These are phyloP conservation scores for Laupala kohalensis DNA, from an alignment of 1,140 invertebrate species.

Conservation along the genomic window DNA sequence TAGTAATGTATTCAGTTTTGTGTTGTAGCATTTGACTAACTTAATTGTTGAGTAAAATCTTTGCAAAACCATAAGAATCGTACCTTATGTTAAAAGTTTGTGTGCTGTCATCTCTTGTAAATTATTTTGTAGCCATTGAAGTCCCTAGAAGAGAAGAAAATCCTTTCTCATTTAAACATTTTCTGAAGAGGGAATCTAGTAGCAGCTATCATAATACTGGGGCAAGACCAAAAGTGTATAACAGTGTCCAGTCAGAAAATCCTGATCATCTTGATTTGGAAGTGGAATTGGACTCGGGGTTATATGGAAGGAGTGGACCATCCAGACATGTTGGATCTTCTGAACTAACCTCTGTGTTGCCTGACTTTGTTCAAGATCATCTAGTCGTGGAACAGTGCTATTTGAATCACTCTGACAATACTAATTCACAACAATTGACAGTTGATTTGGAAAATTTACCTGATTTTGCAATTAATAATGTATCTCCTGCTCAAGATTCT, in stretches of 20 bases:
- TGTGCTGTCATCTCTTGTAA: no score
- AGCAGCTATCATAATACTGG: slow-evolving; percentile 35
- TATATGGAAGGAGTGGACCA: slow-evolving; percentile 1
- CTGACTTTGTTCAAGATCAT: slow-evolving; percentile 47
- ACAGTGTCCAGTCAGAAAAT: slow-evolving; percentile 7
- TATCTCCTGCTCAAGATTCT: not conserved
- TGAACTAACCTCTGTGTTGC: slow-evolving; percentile 34
- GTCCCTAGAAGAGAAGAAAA: slow-evolving; percentile 47
- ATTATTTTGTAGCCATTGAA: slow-evolving; percentile 28
- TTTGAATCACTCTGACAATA: slow-evolving; percentile 30
- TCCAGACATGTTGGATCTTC: slow-evolving; percentile 13
- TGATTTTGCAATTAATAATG: slow-evolving; percentile 40
- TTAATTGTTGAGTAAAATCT: no score
- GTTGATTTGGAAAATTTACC: slow-evolving; percentile 37
- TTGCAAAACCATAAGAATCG: no score
- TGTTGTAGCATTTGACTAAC: no score
- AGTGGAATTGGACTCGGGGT: slow-evolving; percentile 1
- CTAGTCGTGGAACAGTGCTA: slow-evolving; percentile 44
- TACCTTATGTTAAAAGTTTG: no score
- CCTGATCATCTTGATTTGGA: not conserved
- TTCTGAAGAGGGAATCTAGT: slow-evolving; percentile 42
- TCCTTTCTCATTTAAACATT: slow-evolving; percentile 70
- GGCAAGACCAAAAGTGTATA: slow-evolving; percentile 40
- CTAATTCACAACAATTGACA: slow-evolving; percentile 22
- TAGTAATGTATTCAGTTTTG: no score